A percentile compares a stretch with the other conserved stretches of the same genome.
Conservation (phyloP, 2,797 vertebrate genomes). For the Thunnus albacares region DNA sequence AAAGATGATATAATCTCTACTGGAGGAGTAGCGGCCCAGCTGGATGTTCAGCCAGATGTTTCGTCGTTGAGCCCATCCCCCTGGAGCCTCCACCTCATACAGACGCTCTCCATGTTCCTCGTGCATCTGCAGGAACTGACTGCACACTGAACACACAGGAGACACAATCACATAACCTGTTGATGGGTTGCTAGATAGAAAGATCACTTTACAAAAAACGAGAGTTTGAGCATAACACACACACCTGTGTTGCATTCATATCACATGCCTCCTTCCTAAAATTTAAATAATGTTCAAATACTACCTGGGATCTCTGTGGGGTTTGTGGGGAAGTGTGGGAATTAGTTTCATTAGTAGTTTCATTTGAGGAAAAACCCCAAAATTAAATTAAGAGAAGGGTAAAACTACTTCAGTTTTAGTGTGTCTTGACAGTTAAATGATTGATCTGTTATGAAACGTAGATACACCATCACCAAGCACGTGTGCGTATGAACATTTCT, state of each 20-base stretch:
- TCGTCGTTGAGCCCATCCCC: conserved; percentile 88
- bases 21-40: conserved; percentile 70
- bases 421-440: background rate
- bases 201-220: too few species aligned
- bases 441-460: background rate
- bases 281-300: background rate
- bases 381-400: background rate
- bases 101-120: conserved; percentile 85
- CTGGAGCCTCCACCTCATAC: conserved; percentile 93
- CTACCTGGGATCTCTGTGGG: background rate
- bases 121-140: conserved; percentile 86
- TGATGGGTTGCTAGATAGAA: too few species aligned
- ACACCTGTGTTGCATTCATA: background rate
- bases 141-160: conserved; percentile 86
- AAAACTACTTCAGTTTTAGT: background rate
- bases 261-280: background rate
- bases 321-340: too few species aligned
- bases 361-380: too few species aligned
- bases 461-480: background rate
- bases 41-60: conserved; percentile 93
- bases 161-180: background rate
- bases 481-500: background rate
- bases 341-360: too few species aligned
- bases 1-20: conserved; percentile 31
- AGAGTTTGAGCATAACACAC: background rate